Base-by-base conservation (phyloP, 2,888 invertebrate genomes). In the Nowickia ferox region DNA sequence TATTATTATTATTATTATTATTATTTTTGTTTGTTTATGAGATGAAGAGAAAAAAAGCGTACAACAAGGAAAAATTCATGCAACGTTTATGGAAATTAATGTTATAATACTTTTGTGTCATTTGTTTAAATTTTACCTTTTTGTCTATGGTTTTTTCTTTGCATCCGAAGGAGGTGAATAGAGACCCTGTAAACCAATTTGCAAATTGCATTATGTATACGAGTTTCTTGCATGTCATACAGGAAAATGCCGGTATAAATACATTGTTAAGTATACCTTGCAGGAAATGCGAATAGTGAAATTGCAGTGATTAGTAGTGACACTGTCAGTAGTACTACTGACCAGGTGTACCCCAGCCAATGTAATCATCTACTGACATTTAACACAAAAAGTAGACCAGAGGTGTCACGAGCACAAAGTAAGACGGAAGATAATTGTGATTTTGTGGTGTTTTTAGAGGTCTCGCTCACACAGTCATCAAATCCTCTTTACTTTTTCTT, bases 151-250 rank as follows among this genome's bases (percentile, higher is more conserved):
- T 71, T 66, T 40, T 53, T 40, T 11, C 48, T 46, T 17, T 59
- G 53, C 59, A 72, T 51, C 11, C 42, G 17, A 55, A 10, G 42
- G 17, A 48, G 19, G 13, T 3, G n/a, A 55, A 17, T 2, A 55
- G 48, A 42, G 57, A 65, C 22, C 66, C 51, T 13, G 15, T 40
- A 66, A 84, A 85, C 80, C 61, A 79, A 83, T 86, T 83, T 86
- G 55, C 72, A 86, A 83, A 83, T 83, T 79, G 79, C 75, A 59
- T 74, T 65, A 80, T 51, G 46, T 51, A 78, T 63, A 78, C 61
- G 42, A 69, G 77, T 51, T 17, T 19, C 9, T 22, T 74, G 42
- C 57, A 75, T 61, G 59, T 53, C 59, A 61, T 11, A 44, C 13
- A 51, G n/a, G 19, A 9, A 17, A 22, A 19, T n/a, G 30, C 30